Evolutionary conservation across 2,888 invertebrate genomes (phyloP).

Genomic region (Vanessa cardui): DNA sequence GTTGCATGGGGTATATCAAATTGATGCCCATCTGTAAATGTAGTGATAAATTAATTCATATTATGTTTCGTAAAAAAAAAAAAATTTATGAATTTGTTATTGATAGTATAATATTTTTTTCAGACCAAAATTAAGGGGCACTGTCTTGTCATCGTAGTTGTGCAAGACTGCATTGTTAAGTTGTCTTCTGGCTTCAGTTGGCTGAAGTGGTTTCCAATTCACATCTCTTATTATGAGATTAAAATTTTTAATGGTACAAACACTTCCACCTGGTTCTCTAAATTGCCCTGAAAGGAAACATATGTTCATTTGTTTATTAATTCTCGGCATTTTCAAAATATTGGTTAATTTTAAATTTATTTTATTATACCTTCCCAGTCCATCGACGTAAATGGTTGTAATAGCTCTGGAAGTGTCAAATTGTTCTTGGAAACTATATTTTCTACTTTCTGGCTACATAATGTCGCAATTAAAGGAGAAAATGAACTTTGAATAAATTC

Average conservation of each 20-base stretch:
- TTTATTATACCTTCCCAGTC: constrained; percentile 78
- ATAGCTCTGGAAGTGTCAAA: constrained; percentile 92
- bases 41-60: neutral
- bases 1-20: constrained; percentile 89
- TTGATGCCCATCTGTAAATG: constrained; percentile 75
- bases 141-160: constrained; percentile 79
- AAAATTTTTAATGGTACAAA: constrained; percentile 88
- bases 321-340: neutral
- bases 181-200: constrained; percentile 91
- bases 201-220: constrained; percentile 90
- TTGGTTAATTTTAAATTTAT: too few species aligned
- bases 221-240: constrained; percentile 92
- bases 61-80: neutral
- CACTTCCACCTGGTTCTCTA: constrained; percentile 90
- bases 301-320: neutral
- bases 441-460: constrained; percentile 92
- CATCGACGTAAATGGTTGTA: constrained; percentile 94
- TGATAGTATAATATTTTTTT: constrained; percentile 5
- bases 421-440: constrained; percentile 94
- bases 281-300: constrained; percentile 86
- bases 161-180: constrained; percentile 91
- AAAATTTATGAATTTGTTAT: neutral
- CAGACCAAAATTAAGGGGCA: constrained; percentile 81
- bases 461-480: constrained; percentile 93
- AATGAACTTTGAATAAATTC: constrained; percentile 96